Evolutionary conservation across 2,797 vertebrate species (phyloP), one percentile per base, ranked within the genome.

Genomic region (Smutsia gigantea): DNA sequence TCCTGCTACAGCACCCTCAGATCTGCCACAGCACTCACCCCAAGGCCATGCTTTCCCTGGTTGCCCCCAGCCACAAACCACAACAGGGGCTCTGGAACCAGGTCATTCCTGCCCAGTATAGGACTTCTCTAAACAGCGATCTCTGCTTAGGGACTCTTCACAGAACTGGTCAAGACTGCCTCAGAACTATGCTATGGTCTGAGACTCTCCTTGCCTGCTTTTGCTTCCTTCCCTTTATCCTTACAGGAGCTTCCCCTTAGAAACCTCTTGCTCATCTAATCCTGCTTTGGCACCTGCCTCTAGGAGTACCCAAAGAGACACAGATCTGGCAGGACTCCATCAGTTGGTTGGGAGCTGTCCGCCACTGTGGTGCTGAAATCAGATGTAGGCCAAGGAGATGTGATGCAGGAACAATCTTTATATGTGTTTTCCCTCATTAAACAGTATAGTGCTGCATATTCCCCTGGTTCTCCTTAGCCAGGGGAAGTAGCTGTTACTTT

Each of bases 341-440:
- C 11, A 0, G n/a, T 10, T 71, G 23, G 4, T 0, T 23, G 64
- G 84, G 92, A 96, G 34, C 97, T 97, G 93, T 97, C 97, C 92
- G 0, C 1, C 1, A 0, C 55, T 6, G 0, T 55, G 77, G 97
- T 97, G 95, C 96, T 98, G 96, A 97, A 96, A 93, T 85, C 25
- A 39, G 89, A 77, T 92, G 27, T 13, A 11, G 14, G 17, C 57
- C 27, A 34, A 31, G 7, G 53, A 53, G 17, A 39, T 18, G 23
- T 6, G 42, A 25, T 19, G 17, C 34, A 53, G 21, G 17, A 64
- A 95, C 37, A 72, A 57, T 66, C 61, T 69, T 10, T 7, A n/a
- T 34, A 86, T 29, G 25, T 68, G 46, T 77, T 77, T 31, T 66
- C 10, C 57, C 15, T 64, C 74, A 34, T 51, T 63, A 46, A 94